phyloP scores from a whole-genome alignment of 1,140 invertebrate species.

The Druon quercuslanigerum region DNA sequence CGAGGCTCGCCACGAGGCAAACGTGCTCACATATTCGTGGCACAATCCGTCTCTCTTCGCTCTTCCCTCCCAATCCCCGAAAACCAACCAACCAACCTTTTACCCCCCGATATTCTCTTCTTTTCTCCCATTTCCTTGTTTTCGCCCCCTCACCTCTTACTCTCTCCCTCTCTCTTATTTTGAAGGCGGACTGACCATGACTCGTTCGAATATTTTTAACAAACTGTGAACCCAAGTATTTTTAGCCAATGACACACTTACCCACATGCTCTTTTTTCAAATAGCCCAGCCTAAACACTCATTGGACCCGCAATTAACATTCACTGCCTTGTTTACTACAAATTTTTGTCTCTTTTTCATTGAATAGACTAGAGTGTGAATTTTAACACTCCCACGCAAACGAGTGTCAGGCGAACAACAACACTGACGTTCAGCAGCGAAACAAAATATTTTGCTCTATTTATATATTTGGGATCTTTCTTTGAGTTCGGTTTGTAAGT shows the following conservation, averaged over 20 bases:
- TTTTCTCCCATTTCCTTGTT: background rate
- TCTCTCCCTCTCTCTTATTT: background rate
- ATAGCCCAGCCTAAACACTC: background rate
- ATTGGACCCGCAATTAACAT: background rate
- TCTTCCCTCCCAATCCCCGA: background rate
- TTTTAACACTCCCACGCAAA: constrained; percentile 8
- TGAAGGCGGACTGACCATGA: background rate
- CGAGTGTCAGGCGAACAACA: background rate
- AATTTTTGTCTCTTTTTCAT: background rate
- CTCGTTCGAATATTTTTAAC: constrained; percentile 7
- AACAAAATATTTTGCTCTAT: background rate
- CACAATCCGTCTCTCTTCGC: background rate
- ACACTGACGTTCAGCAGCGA: background rate
- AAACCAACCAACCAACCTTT: background rate
- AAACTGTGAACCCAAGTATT: background rate
- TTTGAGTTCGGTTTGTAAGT: no score
- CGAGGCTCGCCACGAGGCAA: background rate
- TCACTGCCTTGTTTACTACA: background rate
- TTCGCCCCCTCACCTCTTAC: background rate
- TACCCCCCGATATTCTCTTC: constrained; percentile 11
- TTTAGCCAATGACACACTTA: constrained; percentile 27
- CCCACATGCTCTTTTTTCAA: background rate
- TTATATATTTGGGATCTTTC: background rate
- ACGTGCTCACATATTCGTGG: constrained; percentile 29
- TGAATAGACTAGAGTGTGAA: background rate